These are phyloP conservation scores for Mimachlamys varia DNA, from an alignment of 2,888 invertebrate genomes.

Conservation along the genomic window DNA sequence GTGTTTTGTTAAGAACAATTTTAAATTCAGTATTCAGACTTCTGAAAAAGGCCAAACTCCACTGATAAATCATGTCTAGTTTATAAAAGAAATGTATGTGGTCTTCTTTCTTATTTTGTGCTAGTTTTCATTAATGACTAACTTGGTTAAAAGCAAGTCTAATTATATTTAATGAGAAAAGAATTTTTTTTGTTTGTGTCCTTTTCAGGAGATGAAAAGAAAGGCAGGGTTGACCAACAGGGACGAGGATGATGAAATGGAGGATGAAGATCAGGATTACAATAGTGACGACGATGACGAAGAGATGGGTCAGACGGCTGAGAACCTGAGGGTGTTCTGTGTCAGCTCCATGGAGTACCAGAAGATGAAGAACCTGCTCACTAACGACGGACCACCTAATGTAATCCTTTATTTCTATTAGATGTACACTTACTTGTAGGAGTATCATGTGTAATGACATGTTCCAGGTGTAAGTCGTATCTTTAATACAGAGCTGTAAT, in stretches of 20 bases:
- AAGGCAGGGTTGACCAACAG: conserved; percentile 55
- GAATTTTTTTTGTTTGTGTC: not conserved
- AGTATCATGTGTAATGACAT: too few species aligned
- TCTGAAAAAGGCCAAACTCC: too few species aligned
- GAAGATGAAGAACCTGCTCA: conserved; percentile 65
- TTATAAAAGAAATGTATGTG: too few species aligned
- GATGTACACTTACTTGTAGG: too few species aligned
- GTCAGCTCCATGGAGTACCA: conserved; percentile 72
- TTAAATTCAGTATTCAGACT: too few species aligned
- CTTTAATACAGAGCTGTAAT: too few species aligned
- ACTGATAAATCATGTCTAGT: too few species aligned
- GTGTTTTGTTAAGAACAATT: too few species aligned
- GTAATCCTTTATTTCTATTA: conserved; percentile 49
- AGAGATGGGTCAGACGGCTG: conserved; percentile 59
- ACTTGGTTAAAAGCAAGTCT: not conserved
- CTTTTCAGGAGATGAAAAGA: conserved; percentile 65
- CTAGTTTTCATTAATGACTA: not conserved
- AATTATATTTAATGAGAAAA: not conserved
- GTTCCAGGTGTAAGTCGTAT: too few species aligned
- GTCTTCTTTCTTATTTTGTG: too few species aligned
- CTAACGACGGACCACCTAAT: conserved; percentile 65
- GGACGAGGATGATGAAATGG: conserved; percentile 59
- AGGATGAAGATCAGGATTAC: conserved; percentile 58
- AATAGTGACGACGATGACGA: conserved; percentile 62
- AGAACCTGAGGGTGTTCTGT: conserved; percentile 72